These are phyloP conservation scores for Adelognathus sp. DNA, from an alignment of 2,888 invertebrate species.

Conservation along the genomic window DNA sequence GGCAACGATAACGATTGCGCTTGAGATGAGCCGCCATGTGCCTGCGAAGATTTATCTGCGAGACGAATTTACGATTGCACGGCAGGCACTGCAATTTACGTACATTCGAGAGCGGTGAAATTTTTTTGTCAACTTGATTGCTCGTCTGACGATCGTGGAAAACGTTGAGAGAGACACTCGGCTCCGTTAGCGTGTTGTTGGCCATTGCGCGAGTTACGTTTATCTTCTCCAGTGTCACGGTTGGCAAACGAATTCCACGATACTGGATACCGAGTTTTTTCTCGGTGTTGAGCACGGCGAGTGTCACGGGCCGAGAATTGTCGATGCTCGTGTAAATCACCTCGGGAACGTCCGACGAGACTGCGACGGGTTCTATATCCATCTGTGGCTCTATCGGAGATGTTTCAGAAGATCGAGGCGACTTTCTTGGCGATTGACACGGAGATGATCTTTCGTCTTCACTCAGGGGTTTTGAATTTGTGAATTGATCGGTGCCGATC, in stretches of 20 bases:
- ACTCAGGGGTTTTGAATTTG: neutral
- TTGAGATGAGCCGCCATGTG: conserved; percentile 87
- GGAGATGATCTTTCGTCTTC: neutral
- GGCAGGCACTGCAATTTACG: conserved; percentile 81
- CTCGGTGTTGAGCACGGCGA: conserved; percentile 26
- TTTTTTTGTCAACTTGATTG: conserved; percentile 62
- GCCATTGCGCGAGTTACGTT: neutral
- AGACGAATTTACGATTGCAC: conserved; percentile 82
- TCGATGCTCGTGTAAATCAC: conserved; percentile 62
- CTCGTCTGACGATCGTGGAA: neutral
- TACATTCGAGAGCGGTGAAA: conserved; percentile 63
- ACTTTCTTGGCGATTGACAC: neutral
- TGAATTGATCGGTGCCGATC: conserved; percentile 45
- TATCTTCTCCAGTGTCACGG: conserved; percentile 54
- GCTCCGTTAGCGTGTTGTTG: neutral
- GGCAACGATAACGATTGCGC: conserved; percentile 90
- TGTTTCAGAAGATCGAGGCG: neutral
- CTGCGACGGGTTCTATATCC: neutral
- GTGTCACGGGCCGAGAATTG: conserved; percentile 33
- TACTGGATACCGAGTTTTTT: conserved; percentile 53
- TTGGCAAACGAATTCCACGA: conserved; percentile 52
- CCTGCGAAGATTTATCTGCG: conserved; percentile 82
- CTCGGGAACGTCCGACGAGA: conserved; percentile 56
- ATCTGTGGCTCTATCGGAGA: neutral
- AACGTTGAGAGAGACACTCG: neutral